A percentile compares a stretch with the other conserved stretches of the same genome.
Conservation (phyloP, 2,113 vertebrate species). For the Chlorocebus sabaeus region DNA sequence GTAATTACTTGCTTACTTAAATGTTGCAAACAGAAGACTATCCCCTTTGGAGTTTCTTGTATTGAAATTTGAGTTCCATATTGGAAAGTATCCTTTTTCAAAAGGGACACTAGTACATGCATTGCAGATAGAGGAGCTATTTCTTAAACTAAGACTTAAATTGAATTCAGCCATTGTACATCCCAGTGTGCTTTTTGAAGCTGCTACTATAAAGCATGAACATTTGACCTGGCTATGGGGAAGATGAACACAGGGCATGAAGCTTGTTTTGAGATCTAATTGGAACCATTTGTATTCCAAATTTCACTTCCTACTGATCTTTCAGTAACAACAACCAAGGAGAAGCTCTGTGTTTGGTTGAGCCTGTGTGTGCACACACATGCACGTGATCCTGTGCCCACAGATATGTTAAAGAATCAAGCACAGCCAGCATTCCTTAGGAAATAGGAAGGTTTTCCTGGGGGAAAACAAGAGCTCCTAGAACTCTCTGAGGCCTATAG, state of each 20-base stretch:
- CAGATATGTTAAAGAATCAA: accelerated
- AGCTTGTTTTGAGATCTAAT: not conserved
- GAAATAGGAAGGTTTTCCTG: not conserved
- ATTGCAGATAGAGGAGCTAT: not conserved
- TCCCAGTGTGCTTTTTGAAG: not conserved
- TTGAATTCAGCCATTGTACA: not conserved
- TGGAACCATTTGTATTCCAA: not conserved
- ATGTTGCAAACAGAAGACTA: not conserved
- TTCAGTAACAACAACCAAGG: too few species aligned
- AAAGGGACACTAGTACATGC: not conserved
- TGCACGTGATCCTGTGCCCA: accelerated
- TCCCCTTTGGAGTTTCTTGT: not conserved
- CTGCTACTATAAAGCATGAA: not conserved
- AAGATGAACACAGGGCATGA: not conserved
- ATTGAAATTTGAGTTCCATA: not conserved
- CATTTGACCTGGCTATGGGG: not conserved
- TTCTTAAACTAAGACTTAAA: not conserved
- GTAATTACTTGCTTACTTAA: not conserved
- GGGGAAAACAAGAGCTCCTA: not conserved
- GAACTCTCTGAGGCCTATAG: not conserved
- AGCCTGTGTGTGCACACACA: too few species aligned
- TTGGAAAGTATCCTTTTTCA: not conserved
- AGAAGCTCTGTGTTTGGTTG: accelerated
- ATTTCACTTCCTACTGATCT: not conserved
- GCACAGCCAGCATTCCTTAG: not conserved